Conservation (phyloP, 2,888 invertebrate species). For the Alviniconcha strummeri region DNA sequence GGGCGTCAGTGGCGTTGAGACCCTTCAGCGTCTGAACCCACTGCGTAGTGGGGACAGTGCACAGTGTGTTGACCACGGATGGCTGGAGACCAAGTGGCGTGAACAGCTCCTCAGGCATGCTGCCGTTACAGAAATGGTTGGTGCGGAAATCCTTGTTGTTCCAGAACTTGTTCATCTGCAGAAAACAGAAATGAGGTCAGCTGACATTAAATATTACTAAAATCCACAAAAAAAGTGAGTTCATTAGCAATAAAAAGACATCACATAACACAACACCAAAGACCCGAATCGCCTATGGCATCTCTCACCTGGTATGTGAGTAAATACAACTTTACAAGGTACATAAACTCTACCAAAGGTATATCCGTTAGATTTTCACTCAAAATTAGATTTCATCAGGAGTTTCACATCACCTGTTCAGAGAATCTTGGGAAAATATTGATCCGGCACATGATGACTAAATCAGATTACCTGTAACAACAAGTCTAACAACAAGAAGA, state of each 20-base stretch:
- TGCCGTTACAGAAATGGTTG: slow-evolving; percentile 16
- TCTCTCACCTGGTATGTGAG: too few species aligned
- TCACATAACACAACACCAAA: too few species aligned
- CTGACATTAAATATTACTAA: not conserved
- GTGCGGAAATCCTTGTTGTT: slow-evolving; percentile 16
- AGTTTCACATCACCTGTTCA: too few species aligned
- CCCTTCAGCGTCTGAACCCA: slow-evolving; percentile 26
- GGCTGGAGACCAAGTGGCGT: slow-evolving; percentile 10
- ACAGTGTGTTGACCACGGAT: not conserved
- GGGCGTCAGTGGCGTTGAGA: slow-evolving; percentile 26
- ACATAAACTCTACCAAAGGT: too few species aligned
- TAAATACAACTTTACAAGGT: too few species aligned
- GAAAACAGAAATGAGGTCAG: not conserved
- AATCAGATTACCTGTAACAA: too few species aligned
- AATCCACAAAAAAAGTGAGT: not conserved
- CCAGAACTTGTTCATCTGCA: slow-evolving; percentile 20
- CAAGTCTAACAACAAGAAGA: too few species aligned
- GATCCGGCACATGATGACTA: too few species aligned
- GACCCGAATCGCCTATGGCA: too few species aligned
- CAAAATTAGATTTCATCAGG: too few species aligned
- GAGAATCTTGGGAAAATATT: too few species aligned
- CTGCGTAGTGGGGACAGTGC: slow-evolving; percentile 16
- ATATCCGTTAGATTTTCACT: too few species aligned
- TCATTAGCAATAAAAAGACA: not conserved
- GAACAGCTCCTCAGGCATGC: slow-evolving; percentile 16